These are phyloP conservation scores for Neopipo cinnamomea DNA, from an alignment of 2,113 vertebrate genomes.

Conservation along the genomic window DNA sequence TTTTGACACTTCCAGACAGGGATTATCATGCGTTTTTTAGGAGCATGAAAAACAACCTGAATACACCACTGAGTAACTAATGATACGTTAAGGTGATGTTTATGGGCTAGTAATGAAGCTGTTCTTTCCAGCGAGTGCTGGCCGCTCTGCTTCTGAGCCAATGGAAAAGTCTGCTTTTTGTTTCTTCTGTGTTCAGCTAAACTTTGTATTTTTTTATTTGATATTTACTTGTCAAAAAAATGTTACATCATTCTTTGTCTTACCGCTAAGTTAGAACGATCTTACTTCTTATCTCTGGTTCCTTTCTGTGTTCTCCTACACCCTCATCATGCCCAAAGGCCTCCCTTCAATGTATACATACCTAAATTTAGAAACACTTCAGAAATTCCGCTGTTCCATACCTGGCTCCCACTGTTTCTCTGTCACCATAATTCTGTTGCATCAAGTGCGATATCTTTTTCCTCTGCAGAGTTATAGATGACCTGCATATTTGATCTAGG, in stretches of 20 bases:
- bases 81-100: background rate
- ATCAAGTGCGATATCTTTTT: background rate
- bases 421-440: background rate
- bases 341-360: background rate
- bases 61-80: background rate
- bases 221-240: background rate
- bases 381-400: background rate
- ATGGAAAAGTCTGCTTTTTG: background rate
- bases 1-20: background rate
- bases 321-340: background rate
- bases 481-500: constrained; percentile 1
- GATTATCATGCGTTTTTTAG: background rate
- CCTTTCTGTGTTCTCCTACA: background rate
- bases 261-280: background rate
- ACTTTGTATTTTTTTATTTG: background rate
- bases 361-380: background rate
- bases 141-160: background rate
- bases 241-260: background rate
- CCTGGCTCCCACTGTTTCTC: background rate
- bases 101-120: background rate
- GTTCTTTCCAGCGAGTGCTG: background rate
- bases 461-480: background rate
- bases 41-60: background rate
- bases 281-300: background rate
- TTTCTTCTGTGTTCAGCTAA: background rate